Conservation (phyloP, 2,888 invertebrate genomes). For the Mythimna loreyi region DNA sequence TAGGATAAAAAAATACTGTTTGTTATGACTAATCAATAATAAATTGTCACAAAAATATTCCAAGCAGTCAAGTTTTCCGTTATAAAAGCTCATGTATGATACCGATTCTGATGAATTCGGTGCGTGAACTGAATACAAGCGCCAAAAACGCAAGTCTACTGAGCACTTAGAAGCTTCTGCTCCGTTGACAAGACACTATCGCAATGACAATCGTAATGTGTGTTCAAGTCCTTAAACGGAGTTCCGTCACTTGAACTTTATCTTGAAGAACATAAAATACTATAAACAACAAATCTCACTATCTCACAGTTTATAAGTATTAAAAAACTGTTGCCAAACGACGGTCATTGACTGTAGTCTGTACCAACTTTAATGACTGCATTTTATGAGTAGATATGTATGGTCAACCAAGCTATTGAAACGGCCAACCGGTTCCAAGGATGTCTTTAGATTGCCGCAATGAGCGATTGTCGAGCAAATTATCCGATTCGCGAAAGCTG, state of each 20-base stretch:
- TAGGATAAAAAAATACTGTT: background rate
- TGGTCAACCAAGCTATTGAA: constrained; percentile 66
- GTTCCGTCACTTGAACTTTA: constrained; percentile 29
- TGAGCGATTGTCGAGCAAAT: constrained; percentile 37
- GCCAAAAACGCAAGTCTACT: background rate
- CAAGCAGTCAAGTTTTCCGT: background rate
- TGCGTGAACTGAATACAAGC: constrained; percentile 18
- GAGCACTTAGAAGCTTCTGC: background rate
- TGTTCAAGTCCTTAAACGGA: constrained; percentile 28
- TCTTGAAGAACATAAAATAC: constrained; percentile 17
- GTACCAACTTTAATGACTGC: constrained; percentile 17
- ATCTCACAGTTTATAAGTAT: constrained; percentile 14
- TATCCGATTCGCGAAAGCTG: constrained; percentile 6
- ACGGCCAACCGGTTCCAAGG: constrained; percentile 70
- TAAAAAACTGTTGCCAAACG: constrained; percentile 54
- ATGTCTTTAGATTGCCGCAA: constrained; percentile 65
- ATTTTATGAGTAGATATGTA: constrained; percentile 17
- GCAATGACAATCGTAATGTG: background rate
- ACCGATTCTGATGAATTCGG: constrained; percentile 21
- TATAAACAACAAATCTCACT: constrained; percentile 18
- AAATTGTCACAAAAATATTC: constrained; percentile 3
- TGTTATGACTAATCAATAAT: constrained; percentile 4
- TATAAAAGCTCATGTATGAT: background rate
- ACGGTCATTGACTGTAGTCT: constrained; percentile 64
- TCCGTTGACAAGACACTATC: background rate